These are phyloP conservation scores for Dryobates pubescens DNA, from an alignment of 2,797 vertebrate genomes.

Conservation along the genomic window DNA sequence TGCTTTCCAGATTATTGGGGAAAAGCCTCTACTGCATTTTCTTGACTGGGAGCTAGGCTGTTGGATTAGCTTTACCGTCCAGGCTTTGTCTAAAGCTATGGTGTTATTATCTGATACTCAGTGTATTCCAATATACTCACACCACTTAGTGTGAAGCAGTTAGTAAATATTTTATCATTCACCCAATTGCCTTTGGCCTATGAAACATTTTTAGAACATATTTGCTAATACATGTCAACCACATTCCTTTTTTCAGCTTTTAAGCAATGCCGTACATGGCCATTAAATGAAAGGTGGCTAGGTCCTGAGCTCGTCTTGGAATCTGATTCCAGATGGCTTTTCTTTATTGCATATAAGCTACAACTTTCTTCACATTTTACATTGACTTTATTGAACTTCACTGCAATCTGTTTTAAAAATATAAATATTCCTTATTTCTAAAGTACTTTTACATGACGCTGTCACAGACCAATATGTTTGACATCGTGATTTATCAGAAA, in stretches of 20 bases:
- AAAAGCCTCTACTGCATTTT: neutral
- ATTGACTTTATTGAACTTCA: neutral
- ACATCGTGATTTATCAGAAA: too few species aligned
- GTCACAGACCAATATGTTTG: too few species aligned
- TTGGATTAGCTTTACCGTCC: neutral
- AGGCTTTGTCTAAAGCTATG: neutral
- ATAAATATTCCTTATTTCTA: neutral
- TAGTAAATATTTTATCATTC: constrained; percentile 10
- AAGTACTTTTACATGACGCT: neutral
- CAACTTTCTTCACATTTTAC: neutral
- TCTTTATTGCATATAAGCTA: neutral
- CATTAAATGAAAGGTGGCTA: neutral
- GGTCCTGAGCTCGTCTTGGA: neutral
- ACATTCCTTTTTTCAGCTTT: neutral
- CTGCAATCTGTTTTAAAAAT: neutral
- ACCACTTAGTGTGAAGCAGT: neutral
- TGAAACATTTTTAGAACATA: neutral
- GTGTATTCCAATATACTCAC: neutral
- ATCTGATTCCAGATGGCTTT: neutral
- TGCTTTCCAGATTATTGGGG: neutral
- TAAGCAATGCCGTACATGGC: neutral
- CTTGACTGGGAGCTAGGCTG: neutral
- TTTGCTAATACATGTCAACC: neutral
- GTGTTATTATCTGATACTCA: neutral
- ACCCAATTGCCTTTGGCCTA: neutral